Evolutionary conservation across 2,113 vertebrate genomes (phyloP).

Genomic region (Lates calcarifer): DNA sequence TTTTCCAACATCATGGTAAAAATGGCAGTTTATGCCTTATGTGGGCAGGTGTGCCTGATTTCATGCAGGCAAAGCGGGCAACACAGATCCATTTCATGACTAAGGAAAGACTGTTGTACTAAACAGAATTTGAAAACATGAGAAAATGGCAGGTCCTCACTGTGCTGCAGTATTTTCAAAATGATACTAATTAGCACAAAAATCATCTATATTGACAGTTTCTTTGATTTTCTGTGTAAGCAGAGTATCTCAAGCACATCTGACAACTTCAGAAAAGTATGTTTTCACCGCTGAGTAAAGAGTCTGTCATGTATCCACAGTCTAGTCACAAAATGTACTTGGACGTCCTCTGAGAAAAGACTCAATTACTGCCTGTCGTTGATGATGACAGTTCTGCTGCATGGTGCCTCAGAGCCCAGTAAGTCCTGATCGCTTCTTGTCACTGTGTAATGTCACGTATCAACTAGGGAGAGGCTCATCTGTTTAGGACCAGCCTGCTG

Average conservation of each 20-base stretch:
- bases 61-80: not conserved
- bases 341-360: constrained; percentile 23
- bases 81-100: not conserved
- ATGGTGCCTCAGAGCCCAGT: constrained; percentile 1
- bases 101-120: not conserved
- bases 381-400: constrained; percentile 43
- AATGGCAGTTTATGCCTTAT: not conserved
- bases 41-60: not conserved
- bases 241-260: constrained; percentile 1
- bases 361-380: constrained; percentile 21
- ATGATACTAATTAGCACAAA: not conserved
- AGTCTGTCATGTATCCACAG: constrained; percentile 13
- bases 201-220: not conserved
- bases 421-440: constrained; percentile 10
- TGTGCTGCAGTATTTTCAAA: constrained; percentile 6
- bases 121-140: not conserved
- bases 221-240: constrained; percentile 6
- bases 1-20: not conserved
- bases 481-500: constrained; percentile 14
- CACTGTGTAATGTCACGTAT: constrained; percentile 12
- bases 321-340: constrained; percentile 26
- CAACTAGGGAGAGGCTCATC: not conserved
- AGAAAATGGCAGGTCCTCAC: not conserved
- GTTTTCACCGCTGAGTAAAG: constrained; percentile 9
- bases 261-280: constrained; percentile 1